Evolutionary conservation across 2,113 vertebrate genomes (phyloP).

Genomic region (Pavo muticus): DNA sequence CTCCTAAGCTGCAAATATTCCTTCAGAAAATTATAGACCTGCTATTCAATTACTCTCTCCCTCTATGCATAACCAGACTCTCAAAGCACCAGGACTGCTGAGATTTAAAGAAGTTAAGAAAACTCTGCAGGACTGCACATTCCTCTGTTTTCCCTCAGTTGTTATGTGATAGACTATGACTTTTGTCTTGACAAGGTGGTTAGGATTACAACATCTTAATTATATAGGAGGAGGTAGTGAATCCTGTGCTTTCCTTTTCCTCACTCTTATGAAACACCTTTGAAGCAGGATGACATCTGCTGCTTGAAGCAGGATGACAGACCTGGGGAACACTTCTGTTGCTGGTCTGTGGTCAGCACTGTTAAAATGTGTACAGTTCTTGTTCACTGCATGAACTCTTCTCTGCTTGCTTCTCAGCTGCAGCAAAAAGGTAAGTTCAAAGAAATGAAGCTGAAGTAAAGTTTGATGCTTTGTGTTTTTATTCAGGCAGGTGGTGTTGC

Average conservation of each 20-base stretch:
- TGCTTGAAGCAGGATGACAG: too few relatives aligned
- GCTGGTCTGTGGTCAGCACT: background rate
- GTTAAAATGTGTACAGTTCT: background rate
- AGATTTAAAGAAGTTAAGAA: background rate
- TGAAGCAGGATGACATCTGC: background rate
- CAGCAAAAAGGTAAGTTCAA: background rate
- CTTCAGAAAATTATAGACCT: background rate
- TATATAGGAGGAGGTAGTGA: background rate
- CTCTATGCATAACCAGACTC: background rate
- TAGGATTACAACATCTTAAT: background rate
- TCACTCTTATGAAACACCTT: background rate
- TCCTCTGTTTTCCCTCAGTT: background rate
- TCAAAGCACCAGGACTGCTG: background rate
- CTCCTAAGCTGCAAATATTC: background rate
- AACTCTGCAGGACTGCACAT: background rate
- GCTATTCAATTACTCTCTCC: background rate
- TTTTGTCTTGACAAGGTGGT: background rate
- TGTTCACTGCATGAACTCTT: background rate
- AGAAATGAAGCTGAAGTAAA: background rate
- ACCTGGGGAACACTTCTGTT: too few relatives aligned
- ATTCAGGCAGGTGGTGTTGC: slow-evolving; percentile 89
- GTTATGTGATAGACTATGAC: background rate
- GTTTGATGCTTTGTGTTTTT: background rate
- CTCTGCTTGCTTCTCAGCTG: background rate
- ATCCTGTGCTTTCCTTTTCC: background rate